A percentile compares a stretch with the other conserved stretches of the same genome.
Conservation (phyloP, 2,113 vertebrate genomes). For the Willisornis vidua region DNA sequence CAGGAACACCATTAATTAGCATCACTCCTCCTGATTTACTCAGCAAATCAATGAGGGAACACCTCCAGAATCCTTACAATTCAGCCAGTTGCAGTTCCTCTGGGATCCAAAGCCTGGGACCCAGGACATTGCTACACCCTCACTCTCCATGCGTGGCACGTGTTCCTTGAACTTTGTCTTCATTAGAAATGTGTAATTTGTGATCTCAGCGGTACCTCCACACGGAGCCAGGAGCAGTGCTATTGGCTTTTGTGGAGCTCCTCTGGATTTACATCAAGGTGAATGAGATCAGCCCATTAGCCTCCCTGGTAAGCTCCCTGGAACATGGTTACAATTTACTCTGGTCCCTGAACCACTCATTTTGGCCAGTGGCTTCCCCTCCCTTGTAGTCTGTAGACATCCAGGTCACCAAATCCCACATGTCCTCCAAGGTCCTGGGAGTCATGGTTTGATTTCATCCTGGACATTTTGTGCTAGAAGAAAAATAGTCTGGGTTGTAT, state of each 20-base stretch:
- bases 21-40: not conserved
- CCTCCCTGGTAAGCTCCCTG: slow-evolving; percentile 56
- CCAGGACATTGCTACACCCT: not conserved
- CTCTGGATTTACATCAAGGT: slow-evolving; percentile 68
- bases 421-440: not conserved
- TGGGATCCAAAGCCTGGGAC: not conserved
- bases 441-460: not conserved
- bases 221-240: not conserved
- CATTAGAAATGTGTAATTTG: not conserved
- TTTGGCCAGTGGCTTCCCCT: slow-evolving; percentile 24
- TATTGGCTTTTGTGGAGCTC: slow-evolving; percentile 2
- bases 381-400: not conserved
- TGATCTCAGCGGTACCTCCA: not conserved
- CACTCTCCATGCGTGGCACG: fast-evolving
- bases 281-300: slow-evolving; percentile 60
- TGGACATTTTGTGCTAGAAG: not conserved
- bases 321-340: slow-evolving; percentile 60
- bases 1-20: not conserved
- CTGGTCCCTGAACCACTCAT: not conserved
- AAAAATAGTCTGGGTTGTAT: slow-evolving; percentile 36
- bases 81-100: not conserved
- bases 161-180: not conserved
- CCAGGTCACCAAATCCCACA: slow-evolving; percentile 27
- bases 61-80: not conserved
- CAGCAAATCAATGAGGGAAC: not conserved